Evolutionary conservation across 2,888 invertebrate genomes (phyloP).

Genomic region (Meghimatium bilineatum): DNA sequence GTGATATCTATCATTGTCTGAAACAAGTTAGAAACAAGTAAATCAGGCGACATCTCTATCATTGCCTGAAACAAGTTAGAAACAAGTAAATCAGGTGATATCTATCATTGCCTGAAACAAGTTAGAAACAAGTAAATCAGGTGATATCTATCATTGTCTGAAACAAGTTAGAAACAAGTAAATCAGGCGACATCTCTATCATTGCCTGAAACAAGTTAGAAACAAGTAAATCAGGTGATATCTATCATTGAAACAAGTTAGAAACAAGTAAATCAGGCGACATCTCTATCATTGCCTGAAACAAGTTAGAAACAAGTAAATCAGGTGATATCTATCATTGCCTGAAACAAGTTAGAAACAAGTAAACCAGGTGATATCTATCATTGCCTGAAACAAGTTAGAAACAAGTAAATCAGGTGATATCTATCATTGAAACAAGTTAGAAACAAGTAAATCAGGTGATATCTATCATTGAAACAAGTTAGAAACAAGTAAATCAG

Average conservation of each 20-base stretch:
- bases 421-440: slow-evolving; percentile 25
- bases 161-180: neutral
- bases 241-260: slow-evolving; percentile 14
- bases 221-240: slow-evolving; percentile 17
- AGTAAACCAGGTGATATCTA: slow-evolving; percentile 6
- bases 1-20: slow-evolving; percentile 39
- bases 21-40: neutral
- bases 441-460: neutral
- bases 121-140: neutral
- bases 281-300: slow-evolving; percentile 43
- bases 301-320: neutral
- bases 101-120: slow-evolving; percentile 34
- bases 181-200: slow-evolving; percentile 38
- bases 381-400: slow-evolving; percentile 19
- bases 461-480: slow-evolving; percentile 33
- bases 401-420: slow-evolving; percentile 9
- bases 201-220: slow-evolving; percentile 10
- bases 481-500: neutral
- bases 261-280: neutral
- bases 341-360: neutral
- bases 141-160: slow-evolving; percentile 39
- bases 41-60: slow-evolving; percentile 38
- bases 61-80: slow-evolving; percentile 10
- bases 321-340: slow-evolving; percentile 39
- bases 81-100: slow-evolving; percentile 17